Evolutionary conservation across 2,797 vertebrate genomes (phyloP), one percentile per base, ranked within the genome.

Genomic region (Helicolenus hilgendorfi): DNA sequence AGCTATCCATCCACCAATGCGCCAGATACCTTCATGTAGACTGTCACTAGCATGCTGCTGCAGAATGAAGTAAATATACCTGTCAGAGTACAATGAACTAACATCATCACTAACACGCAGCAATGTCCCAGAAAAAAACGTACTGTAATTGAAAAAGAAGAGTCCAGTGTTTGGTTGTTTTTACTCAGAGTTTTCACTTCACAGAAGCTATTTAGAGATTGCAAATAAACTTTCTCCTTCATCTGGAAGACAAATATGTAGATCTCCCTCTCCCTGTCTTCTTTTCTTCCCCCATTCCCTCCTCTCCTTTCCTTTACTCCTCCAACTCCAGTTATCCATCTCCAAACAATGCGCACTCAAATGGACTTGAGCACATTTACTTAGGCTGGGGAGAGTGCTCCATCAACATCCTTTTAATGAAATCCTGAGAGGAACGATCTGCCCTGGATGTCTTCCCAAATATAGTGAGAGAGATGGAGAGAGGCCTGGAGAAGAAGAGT

Each of bases 341-440:
- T 87, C 85, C 91, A 95, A 96, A 96, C 95, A 96, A 95, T 91
- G 91, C 86, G 70, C 87, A 87, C 92, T 94, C 83, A 94, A 95
- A 95, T 91, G 87, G 91, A 94, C 91, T 87, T 86, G 86, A 94
- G 90, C 90, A 92, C 94, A 92, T 96, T 96, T 96, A 96, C 96
- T 96, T 92, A 93, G 94, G 88, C 94, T 77, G 81, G 79, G 81
- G 87, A 94, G 91, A 95, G 93, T 89, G 89, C 94, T 96, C 96
- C 92, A 96, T 96, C 96, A 96, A 96, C 95, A 94, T 94, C 86
- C 83, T 87, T 95, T 95, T 97, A 96, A 97, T 96, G 96, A 96
- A 95, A 96, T 94, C 92, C 91, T 88, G 89, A 93, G 91, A 94
- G 92, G 89, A 89, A 89, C 85, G 69, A 94, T 95, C 91, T 90